Percentiles rank a stretch among this genome's conserved stretches.
These are phyloP conservation scores for Chrysopilus asiliformis DNA, from an alignment of 2,888 invertebrate genomes.

Conservation along the genomic window DNA sequence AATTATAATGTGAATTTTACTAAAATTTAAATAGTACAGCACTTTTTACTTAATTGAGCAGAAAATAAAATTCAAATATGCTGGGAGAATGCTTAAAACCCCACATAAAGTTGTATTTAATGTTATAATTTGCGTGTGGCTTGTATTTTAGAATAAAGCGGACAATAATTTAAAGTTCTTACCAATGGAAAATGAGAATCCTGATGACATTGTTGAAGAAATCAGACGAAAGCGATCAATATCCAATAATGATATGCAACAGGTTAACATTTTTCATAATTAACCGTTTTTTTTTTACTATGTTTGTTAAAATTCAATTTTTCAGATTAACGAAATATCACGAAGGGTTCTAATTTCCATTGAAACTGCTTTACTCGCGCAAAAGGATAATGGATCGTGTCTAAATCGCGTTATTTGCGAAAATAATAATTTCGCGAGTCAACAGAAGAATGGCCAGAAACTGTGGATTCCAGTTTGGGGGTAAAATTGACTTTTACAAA, in stretches of 20 bases:
- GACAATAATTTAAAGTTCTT: constrained; percentile 33
- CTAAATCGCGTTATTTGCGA: constrained; percentile 50
- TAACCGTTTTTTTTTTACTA: neutral
- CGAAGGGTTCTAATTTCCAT: constrained; percentile 42
- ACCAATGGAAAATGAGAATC: constrained; percentile 29
- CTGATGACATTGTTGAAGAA: constrained; percentile 20
- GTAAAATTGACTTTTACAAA: constrained; percentile 32
- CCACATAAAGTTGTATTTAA: no score
- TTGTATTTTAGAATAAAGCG: constrained; percentile 19
- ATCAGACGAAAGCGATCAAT: constrained; percentile 21
- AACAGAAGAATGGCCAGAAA: constrained; percentile 41
- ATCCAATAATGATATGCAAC: constrained; percentile 6
- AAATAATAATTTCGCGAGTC: constrained; percentile 49
- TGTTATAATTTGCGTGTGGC: no score
- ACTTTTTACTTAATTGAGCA: no score
- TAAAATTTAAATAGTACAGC: no score
- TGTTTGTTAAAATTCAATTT: no score
- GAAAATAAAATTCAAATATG: no score
- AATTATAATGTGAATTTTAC: no score
- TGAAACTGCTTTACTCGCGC: constrained; percentile 41
- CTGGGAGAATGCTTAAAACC: no score
- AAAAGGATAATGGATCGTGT: constrained; percentile 43
- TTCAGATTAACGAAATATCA: constrained; percentile 40
- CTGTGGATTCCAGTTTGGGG: constrained; percentile 66
- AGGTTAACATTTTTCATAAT: constrained; percentile 11